Base-by-base conservation (phyloP, 2,797 vertebrate species). In the Zalophus californianus region DNA sequence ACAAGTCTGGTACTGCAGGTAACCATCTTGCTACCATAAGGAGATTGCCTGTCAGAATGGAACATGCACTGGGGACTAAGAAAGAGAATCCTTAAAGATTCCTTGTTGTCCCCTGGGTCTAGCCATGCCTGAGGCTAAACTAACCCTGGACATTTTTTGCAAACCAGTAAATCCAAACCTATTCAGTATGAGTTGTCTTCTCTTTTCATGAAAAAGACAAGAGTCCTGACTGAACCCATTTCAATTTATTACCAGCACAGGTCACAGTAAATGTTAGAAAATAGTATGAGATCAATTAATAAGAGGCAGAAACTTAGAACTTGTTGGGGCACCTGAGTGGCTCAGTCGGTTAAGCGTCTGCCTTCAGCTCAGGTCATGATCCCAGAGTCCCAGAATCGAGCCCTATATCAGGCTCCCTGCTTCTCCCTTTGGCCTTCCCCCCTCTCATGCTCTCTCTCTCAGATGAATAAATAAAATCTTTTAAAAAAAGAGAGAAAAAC, bases 141-240 rank as follows among this genome's bases (percentile, higher is more conserved):
- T 82, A 86, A 91, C 62, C 27, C 38, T 52, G 35, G 32, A 56
- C 21, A 62, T 38, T 91, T 87, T 87, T 83, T 89, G 68, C 73
- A 97, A 95, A 27, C 62, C 68, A 95, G 1, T 78, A 94, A 60
- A 95, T 85, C 66, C 32, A 73, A 25, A n/a, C 35, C 15, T 95
- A 29, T 90, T 94, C 35, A 7, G 12, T 85, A 91, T 60, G 25
- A 80, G 56, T 48, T 84, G 41, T 90, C 18, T 68, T 92, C 70
- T 80, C 44, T 84, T 86, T 86, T 91, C 75, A 80, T 13, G 14
- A 95, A 87, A 62, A 66, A 29, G 44, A 29, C 27, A 70, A 70
- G n/a, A 41, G 10, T 90, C 85, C 56, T 95, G 38, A 95, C 50
- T 86, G 68, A 60, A 6, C 35, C 62, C 25, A 66, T 78, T 90